Base-by-base conservation (phyloP, 2,797 vertebrate species). In the Poecilia wingei region DNA sequence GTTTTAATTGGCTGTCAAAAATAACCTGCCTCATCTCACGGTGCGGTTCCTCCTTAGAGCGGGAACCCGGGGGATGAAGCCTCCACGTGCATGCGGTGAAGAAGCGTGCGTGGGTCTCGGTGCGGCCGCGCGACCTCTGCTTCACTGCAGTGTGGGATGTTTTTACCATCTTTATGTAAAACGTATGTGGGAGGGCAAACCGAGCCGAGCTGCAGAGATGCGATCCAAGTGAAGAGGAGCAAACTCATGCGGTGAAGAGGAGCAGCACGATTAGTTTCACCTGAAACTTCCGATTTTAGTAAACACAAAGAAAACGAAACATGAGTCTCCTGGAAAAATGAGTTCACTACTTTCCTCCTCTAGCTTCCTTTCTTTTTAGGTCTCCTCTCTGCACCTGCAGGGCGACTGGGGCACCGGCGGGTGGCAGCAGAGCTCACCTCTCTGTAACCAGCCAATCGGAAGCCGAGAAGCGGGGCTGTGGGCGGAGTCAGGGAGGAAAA, bases 81-180 rank as follows among this genome's bases (percentile, higher is more conserved):
- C 33, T 75, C 89, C 81, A 72, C 79, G 82, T 82, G 87, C 81
- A 69, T 41, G 75, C 72, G 83, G 75, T 82, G 59, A 76, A 87
- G 86, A 78, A 76, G 74, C 75, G 25, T 82, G 89, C 66, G 89
- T 91, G 87, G 91, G 91, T 73, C 89, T 85, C n/a, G 2, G 12
- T 9, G 84, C 74, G 74, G 83, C 84, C 61, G 61, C 1, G 82
- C 57, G 84, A 84, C 84, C 92, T 84, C 85, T 77, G 72, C 78
- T 72, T 83, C 7, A 36, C 82, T 83, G 89, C 45, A 36, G 88
- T 91, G 93, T 93, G 91, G 94, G 93, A 81, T 87, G 83, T 46
- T 84, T 53, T 82, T 47, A 81, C 86, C 79, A 81, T 91, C 88
- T 94, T 94, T 93, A 95, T 94, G 93, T 94, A 94, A 95, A 94